Evolutionary conservation across 2,888 invertebrate species (phyloP).

Genomic region (Ceramica pisi): DNA sequence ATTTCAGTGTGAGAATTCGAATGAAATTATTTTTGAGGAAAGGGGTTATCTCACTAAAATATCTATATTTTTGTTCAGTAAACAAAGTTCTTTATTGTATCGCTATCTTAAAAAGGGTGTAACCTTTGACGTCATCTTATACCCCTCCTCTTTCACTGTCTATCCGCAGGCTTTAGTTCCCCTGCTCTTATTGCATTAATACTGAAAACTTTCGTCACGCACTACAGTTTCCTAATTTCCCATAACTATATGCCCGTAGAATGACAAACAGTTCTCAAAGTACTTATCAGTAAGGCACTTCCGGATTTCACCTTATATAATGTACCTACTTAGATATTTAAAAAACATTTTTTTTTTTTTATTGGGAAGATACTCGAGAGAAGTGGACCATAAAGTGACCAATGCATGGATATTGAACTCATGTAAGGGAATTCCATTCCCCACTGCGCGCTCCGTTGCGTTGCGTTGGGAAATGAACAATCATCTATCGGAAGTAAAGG

Average conservation of each 20-base stretch:
- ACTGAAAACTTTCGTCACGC: neutral
- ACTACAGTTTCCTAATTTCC: neutral
- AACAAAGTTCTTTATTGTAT: neutral
- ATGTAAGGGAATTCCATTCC: conserved; percentile 75
- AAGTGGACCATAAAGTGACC: conserved; percentile 62
- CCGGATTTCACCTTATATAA: neutral
- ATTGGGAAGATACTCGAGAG: conserved; percentile 9
- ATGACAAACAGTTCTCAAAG: neutral
- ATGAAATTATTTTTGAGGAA: neutral
- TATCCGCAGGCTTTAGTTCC: neutral
- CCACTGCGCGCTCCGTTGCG: conserved; percentile 74
- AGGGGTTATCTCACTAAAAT: neutral
- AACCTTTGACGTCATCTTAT: neutral
- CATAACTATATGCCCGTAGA: neutral
- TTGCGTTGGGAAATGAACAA: conserved; percentile 82
- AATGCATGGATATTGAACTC: conserved; percentile 66
- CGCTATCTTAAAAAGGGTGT: neutral
- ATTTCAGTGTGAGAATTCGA: neutral
- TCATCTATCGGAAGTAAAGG: conserved; percentile 82
- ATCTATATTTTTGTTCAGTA: neutral
- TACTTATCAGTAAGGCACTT: neutral
- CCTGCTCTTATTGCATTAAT: neutral
- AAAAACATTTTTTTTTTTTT: neutral
- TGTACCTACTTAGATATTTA: neutral
- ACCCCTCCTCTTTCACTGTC: neutral